phyloP scores from a whole-genome alignment of 1,140 invertebrate genomes.

The Arion vulgaris region DNA sequence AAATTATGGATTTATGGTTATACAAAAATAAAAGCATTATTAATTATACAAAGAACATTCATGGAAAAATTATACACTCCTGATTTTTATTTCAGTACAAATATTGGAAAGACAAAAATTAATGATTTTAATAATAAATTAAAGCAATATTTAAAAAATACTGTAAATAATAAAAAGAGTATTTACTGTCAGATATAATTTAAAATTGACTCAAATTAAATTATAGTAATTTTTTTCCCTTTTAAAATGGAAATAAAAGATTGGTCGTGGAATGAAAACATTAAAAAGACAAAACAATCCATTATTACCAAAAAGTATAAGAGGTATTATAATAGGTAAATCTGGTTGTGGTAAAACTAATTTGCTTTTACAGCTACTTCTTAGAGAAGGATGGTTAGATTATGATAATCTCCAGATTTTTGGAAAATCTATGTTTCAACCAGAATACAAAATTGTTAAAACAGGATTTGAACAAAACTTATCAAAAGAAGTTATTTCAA shows the following conservation, averaged over 20 bases:
- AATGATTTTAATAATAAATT: too few species aligned
- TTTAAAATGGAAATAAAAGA: background rate
- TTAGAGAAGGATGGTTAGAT: constrained; percentile 6
- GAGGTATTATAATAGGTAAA: constrained; percentile 14
- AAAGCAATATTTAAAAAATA: too few species aligned
- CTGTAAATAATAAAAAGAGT: too few species aligned
- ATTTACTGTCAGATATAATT: too few species aligned
- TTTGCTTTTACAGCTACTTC: background rate
- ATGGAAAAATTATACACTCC: too few species aligned
- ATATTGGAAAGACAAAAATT: too few species aligned
- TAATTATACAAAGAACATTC: too few species aligned
- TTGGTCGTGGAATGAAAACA: background rate
- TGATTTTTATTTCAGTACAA: too few species aligned
- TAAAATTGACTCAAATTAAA: too few species aligned
- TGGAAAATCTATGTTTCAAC: constrained; percentile 8
- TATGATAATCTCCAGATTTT: background rate
- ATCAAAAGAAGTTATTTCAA: background rate
- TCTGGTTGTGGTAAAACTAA: constrained; percentile 3
- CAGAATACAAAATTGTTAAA: background rate
- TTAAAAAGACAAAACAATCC: constrained; percentile 4
- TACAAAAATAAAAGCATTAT: too few species aligned
- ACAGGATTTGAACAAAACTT: background rate
- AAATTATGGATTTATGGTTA: too few species aligned
- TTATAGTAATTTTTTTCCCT: background rate
- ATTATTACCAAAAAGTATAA: constrained; percentile 1